Percentiles rank a stretch among this genome's conserved stretches.
These are phyloP conservation scores for Mico argentatus DNA, from an alignment of 2,797 vertebrate genomes.

Conservation along the genomic window DNA sequence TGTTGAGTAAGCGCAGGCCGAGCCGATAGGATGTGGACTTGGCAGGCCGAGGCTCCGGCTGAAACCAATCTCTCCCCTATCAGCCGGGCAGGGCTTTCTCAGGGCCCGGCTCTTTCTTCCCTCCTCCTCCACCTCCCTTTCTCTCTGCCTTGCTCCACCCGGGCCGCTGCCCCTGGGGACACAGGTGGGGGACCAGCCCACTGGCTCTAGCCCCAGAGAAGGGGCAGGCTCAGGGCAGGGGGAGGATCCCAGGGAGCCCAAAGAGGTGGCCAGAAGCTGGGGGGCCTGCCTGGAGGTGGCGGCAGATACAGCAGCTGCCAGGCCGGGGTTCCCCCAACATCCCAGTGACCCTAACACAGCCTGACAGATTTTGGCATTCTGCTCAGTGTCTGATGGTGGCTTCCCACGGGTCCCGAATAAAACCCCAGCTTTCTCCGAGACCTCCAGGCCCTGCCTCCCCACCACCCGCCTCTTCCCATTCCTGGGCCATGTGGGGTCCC, in stretches of 20 bases:
- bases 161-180: constrained; percentile 53
- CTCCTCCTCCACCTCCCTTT: constrained; percentile 60
- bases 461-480: neutral
- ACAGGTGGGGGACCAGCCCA: neutral
- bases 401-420: neutral
- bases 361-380: neutral
- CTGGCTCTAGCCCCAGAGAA: neutral
- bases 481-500: neutral
- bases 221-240: neutral
- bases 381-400: neutral
- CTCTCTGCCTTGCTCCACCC: neutral
- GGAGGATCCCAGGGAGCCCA: neutral
- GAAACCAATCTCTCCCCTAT: constrained; percentile 87
- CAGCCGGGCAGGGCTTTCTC: constrained; percentile 85
- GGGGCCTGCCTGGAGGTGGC: neutral
- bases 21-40: constrained; percentile 92
- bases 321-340: neutral
- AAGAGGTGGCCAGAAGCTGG: neutral
- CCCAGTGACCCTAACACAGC: neutral
- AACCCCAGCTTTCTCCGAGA: neutral
- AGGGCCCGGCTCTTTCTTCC: constrained; percentile 75
- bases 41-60: constrained; percentile 87
- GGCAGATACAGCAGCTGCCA: fast-evolving
- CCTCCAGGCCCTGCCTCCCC: neutral
- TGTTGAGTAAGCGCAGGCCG: constrained; percentile 96